These are phyloP conservation scores for cat (Felis catus) DNA, from an alignment of 2,113 vertebrate species.

Conservation along the genomic window F.catus_Fca126_mat1.0 CM031421.1:37463001-37463500, in stretches of 20 bases:
- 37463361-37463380: constrained; percentile 54
- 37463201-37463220: neutral
- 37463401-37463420: constrained; percentile 65
- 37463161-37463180: neutral
- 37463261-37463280: constrained; percentile 22
- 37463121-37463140: neutral
- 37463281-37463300: neutral
- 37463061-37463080: neutral
- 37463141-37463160: neutral
- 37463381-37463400: constrained; percentile 65
- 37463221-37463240: neutral
- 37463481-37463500: neutral
- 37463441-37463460: constrained; percentile 72
- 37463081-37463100: too few species aligned
- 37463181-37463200: neutral
- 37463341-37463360: constrained; percentile 47
- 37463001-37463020: neutral
- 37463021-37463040: neutral
- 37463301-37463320: neutral
- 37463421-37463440: constrained; percentile 65
- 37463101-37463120: neutral
- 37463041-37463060: neutral
- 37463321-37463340: neutral
- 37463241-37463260: neutral
- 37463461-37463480: constrained; percentile 52